These are phyloP conservation scores for Elanoides forficatus DNA, from an alignment of 2,113 vertebrate genomes.

Conservation along the genomic window DNA sequence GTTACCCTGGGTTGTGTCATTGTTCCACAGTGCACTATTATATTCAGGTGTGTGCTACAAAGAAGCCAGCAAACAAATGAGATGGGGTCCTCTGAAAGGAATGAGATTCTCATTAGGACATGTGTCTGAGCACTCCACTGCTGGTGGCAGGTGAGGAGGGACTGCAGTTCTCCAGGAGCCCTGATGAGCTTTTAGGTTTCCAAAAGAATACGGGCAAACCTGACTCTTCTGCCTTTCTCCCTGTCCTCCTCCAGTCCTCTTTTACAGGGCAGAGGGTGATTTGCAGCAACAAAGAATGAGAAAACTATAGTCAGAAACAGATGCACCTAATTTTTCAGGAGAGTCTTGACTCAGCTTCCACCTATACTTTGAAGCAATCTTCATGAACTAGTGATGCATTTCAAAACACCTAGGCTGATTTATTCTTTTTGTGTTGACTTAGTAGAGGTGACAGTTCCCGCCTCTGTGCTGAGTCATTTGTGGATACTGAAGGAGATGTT, in stretches of 20 bases:
- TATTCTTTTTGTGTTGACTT: background rate
- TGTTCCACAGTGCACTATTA: background rate
- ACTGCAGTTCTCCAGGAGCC: background rate
- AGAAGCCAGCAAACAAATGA: background rate
- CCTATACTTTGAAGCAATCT: background rate
- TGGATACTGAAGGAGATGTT: background rate
- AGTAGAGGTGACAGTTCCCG: background rate
- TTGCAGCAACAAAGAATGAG: background rate
- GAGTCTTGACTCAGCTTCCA: background rate
- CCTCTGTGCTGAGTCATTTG: background rate
- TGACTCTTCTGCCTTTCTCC: background rate
- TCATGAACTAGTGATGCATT: background rate
- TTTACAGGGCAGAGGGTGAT: background rate
- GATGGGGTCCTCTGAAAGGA: background rate
- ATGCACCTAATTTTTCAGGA: background rate
- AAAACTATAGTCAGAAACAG: background rate
- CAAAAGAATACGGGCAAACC: background rate
- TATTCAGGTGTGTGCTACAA: background rate
- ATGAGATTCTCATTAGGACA: background rate
- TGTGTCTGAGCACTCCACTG: background rate
- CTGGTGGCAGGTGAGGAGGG: background rate
- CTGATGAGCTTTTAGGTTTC: background rate
- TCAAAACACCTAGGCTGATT: background rate
- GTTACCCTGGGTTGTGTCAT: rapidly evolving
- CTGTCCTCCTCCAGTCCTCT: background rate